Evolutionary conservation across 2,888 invertebrate species (phyloP), one percentile per base, ranked within the genome.

Genomic region (Diaperis boleti): DNA sequence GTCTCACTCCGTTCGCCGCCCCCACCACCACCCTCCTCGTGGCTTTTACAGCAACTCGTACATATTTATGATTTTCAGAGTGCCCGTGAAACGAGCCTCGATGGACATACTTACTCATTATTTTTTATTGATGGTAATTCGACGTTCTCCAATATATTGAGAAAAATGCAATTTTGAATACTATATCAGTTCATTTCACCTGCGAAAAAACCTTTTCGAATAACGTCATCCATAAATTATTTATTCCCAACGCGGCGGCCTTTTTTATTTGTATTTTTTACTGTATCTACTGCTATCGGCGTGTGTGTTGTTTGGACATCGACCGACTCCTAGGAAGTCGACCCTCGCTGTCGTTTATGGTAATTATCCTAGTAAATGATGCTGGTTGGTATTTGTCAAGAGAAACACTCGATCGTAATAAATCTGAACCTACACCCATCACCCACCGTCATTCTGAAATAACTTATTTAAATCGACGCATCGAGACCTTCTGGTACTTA

Each of bases 371-470:
- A 35, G 33, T 17, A 35, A 49, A 17, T 17, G 20, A 49, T 49
- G 49, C 33, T 15, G 49, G 49, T 49, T 35, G n/a, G n/a, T n/a
- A n/a, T n/a, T 45, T 35, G 35, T 45, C 35, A 42, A 33, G 22
- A 35, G 49, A 49, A 49, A 41, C 8, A n/a, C 49, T 39, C 20
- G 45, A 29, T 20, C n/a, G 71, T 69, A 72, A 74, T 74, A 74
- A 74, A 74, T 74, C 72, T 64, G 69, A 66, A 69, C 71, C 67
- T 71, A 73, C 73, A 71, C 72, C 72, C 67, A 68, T 72, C 56
- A 41, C 31, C 29, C 29, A 45, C 26, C 5, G 29, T 69, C 68
- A 75, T 75, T 73, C 72, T 66, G 72, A 72, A 72, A 72, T 74
- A 74, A 74, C 72, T 74, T 74, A 74, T 74, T 76, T 74, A 74